These are phyloP conservation scores for Pyrrhia umbra DNA, from an alignment of 2,888 invertebrate species.

Conservation along the genomic window DNA sequence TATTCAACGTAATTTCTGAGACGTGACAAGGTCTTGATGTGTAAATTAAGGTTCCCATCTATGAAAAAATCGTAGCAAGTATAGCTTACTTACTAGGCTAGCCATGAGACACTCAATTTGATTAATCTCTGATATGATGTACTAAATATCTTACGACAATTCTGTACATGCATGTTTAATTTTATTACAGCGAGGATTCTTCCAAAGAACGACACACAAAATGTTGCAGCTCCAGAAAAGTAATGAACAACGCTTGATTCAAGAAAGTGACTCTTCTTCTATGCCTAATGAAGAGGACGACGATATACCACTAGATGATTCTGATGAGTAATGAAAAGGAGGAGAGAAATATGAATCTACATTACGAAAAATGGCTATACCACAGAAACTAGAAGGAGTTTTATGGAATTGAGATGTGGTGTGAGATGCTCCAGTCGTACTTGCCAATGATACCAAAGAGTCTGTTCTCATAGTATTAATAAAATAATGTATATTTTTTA, in stretches of 20 bases:
- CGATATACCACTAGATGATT: slow-evolving; percentile 18
- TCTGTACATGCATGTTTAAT: neutral
- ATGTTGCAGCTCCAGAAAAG: slow-evolving; percentile 48
- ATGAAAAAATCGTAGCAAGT: no score
- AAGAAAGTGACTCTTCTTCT: slow-evolving; percentile 28
- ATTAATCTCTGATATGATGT: no score
- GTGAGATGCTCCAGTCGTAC: neutral
- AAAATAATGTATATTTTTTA: neutral
- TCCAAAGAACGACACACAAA: slow-evolving; percentile 48
- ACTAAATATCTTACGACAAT: no score
- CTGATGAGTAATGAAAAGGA: no score
- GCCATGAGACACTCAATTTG: no score
- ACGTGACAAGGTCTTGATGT: no score
- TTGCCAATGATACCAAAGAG: slow-evolving; percentile 5
- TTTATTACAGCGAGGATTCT: slow-evolving; percentile 53
- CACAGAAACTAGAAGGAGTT: no score
- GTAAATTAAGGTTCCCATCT: no score
- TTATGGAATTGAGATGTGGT: no score
- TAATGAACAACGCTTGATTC: slow-evolving; percentile 23
- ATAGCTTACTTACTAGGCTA: no score
- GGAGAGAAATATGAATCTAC: neutral
- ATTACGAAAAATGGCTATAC: no score
- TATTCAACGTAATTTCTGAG: no score
- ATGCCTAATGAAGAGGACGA: slow-evolving; percentile 21
- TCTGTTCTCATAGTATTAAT: slow-evolving; percentile 19